Evolutionary conservation across 2,797 vertebrate genomes (phyloP).

Genomic region (Ctenopoma multispine): DNA sequence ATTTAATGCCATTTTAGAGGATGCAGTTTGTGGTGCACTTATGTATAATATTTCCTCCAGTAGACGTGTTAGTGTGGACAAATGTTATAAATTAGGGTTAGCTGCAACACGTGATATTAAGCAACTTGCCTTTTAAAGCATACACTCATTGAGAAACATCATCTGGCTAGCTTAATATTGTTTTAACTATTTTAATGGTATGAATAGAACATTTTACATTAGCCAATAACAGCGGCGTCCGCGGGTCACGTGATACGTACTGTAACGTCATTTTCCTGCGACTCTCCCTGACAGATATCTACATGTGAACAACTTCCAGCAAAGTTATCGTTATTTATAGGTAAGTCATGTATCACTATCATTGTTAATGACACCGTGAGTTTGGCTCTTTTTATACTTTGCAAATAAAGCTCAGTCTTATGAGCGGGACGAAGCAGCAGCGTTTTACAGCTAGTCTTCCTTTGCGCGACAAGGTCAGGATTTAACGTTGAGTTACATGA

Average conservation of each 20-base stretch:
- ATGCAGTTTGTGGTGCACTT: too few species aligned
- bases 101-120: too few species aligned
- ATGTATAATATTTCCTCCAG: too few species aligned
- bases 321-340: slow-evolving; percentile 29
- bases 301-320: slow-evolving; percentile 67
- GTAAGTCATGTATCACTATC: slow-evolving; percentile 42
- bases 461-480: slow-evolving; percentile 81
- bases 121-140: too few species aligned
- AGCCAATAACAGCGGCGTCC: slow-evolving; percentile 19
- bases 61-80: too few species aligned
- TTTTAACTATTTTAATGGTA: too few species aligned
- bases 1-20: too few species aligned
- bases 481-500: slow-evolving; percentile 43
- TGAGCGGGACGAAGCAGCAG: too few species aligned
- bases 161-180: too few species aligned
- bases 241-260: slow-evolving; percentile 28
- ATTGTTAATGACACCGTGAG: fast-evolving
- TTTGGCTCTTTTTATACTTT: fast-evolving
- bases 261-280: slow-evolving; percentile 68
- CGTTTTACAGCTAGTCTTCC: slow-evolving; percentile 6
- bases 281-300: slow-evolving; percentile 28
- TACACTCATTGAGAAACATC: too few species aligned
- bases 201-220: not conserved
- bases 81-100: too few species aligned
- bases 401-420: fast-evolving